Conservation (phyloP, 2,113 vertebrate genomes). For the Hiodon tergisus region DNA sequence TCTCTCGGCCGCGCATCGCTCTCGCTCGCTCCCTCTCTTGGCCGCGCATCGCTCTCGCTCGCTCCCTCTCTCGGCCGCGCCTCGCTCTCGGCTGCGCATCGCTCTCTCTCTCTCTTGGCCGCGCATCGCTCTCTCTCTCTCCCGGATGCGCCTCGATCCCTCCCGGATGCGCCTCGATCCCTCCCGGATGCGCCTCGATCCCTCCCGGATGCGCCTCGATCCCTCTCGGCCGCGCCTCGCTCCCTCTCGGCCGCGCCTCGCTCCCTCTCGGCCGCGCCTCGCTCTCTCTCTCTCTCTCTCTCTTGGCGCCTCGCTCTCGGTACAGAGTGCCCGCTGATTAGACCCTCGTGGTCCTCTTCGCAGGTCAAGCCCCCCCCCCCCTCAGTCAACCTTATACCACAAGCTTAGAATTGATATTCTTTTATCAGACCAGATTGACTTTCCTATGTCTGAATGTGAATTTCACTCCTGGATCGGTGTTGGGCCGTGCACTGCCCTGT, state of each 20-base stretch:
- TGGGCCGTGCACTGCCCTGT: slow-evolving; percentile 10
- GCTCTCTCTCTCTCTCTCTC: no score
- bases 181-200: no score
- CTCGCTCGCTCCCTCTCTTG: no score
- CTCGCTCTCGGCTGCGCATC: background rate
- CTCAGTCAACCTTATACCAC: background rate
- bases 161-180: no score
- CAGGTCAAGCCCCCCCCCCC: background rate
- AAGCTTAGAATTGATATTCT: background rate
- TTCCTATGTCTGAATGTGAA: background rate
- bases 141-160: no score
- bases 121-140: background rate
- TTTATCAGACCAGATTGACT: background rate
- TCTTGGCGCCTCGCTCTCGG: no score
- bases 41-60: no score
- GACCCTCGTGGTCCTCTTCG: no score
- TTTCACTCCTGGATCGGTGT: background rate
- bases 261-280: background rate
- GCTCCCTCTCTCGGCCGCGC: no score
- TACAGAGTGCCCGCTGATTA: no score
- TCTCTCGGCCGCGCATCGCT: no score
- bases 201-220: no score
- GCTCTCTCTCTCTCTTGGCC: background rate
- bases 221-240: background rate
- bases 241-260: background rate